Percentiles rank a stretch among this genome's conserved stretches.
These are phyloP conservation scores for Pelobates fuscus DNA, from an alignment of 2,113 vertebrate species.

Conservation along the genomic window DNA sequence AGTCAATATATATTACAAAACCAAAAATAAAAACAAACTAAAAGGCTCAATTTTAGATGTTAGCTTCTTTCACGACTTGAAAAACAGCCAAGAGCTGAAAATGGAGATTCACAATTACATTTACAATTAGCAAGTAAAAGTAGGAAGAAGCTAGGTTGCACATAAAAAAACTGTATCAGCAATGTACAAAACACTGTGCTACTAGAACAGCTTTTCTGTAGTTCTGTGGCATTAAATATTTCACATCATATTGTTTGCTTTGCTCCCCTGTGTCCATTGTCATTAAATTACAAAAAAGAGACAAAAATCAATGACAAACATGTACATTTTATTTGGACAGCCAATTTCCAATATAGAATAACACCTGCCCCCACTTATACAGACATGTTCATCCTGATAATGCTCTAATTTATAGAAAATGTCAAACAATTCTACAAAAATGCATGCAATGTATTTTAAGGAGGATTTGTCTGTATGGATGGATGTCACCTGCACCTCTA, in stretches of 20 bases:
- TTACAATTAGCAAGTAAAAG: slow-evolving; percentile 35
- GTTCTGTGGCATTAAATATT: neutral
- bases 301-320: neutral
- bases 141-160: slow-evolving; percentile 5
- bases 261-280: neutral
- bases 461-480: too few species aligned
- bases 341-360: neutral
- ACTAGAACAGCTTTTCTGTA: slow-evolving; percentile 9
- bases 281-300: slow-evolving; percentile 2
- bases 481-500: too few species aligned
- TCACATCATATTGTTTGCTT: neutral
- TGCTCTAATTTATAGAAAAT: too few species aligned
- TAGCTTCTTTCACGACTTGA: neutral
- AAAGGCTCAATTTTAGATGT: neutral
- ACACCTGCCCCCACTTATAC: neutral
- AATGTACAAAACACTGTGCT: slow-evolving; percentile 11
- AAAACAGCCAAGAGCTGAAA: slow-evolving; percentile 5
- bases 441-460: neutral
- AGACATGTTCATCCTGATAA: neutral
- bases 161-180: slow-evolving; percentile 3
- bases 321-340: neutral
- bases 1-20: too few species aligned
- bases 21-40: too few species aligned
- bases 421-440: neutral
- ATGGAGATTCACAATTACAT: slow-evolving; percentile 30